phyloP scores from a whole-genome alignment of 2,888 invertebrate species.

The Trissonchulus latispiculum region DNA sequence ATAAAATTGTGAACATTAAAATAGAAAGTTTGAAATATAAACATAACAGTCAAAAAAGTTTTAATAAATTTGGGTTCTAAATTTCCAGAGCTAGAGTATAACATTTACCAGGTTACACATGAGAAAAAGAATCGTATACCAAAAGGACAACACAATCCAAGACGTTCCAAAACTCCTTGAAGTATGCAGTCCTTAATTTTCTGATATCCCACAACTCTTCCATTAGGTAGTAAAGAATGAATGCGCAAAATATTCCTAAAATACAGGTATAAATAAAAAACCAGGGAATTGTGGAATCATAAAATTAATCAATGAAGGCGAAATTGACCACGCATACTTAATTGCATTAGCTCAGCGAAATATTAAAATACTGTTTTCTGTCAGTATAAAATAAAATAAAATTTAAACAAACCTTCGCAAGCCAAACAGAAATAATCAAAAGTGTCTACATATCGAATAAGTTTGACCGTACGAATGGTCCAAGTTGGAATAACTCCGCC shows the following conservation, averaged over 20 bases:
- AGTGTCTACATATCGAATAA: constrained; percentile 52
- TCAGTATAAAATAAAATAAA: too few relatives aligned
- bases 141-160: constrained; percentile 56
- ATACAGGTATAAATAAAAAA: too few relatives aligned
- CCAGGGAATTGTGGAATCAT: too few relatives aligned
- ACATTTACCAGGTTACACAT: background rate
- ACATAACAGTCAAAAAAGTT: constrained; percentile 27
- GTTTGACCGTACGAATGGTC: constrained; percentile 54
- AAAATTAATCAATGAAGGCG: too few relatives aligned
- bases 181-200: constrained; percentile 48
- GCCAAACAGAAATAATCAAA: constrained; percentile 51
- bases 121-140: constrained; percentile 41
- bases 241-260: constrained; percentile 50
- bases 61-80: background rate
- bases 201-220: constrained; percentile 53
- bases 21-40: background rate
- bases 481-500: constrained; percentile 59
- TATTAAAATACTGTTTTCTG: too few relatives aligned
- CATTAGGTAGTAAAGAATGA: constrained; percentile 55
- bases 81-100: background rate
- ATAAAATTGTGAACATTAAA: constrained; percentile 27
- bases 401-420: constrained; percentile 47
- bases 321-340: too few relatives aligned
- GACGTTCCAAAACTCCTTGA: constrained; percentile 56
- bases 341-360: too few relatives aligned